Percentiles rank a stretch among this genome's conserved stretches.
Conservation (phyloP, 2,797 vertebrate species). For the Ctenopoma kingsleyae region DNA sequence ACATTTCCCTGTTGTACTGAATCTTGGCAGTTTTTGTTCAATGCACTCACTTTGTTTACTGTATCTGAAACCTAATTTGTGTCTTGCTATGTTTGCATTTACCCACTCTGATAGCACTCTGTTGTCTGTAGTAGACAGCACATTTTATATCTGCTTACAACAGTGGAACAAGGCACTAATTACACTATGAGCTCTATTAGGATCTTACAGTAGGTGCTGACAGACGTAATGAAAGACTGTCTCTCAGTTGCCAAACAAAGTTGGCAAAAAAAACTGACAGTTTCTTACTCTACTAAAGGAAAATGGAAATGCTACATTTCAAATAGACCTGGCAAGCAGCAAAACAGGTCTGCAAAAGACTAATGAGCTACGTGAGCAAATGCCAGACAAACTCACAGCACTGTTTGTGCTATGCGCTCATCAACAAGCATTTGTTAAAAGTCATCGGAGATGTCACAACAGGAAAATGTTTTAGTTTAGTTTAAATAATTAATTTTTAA, state of each 20-base stretch:
- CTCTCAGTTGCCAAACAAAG: not conserved
- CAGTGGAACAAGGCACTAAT: slow-evolving; percentile 23
- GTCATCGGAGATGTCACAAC: too few species aligned
- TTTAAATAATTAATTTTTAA: too few species aligned
- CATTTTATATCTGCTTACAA: too few species aligned
- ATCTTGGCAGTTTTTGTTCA: slow-evolving; percentile 29
- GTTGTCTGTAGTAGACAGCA: not conserved
- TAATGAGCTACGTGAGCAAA: not conserved
- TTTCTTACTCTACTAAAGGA: not conserved
- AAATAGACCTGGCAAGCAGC: not conserved
- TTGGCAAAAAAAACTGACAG: not conserved
- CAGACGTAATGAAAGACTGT: not conserved
- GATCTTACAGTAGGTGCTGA: slow-evolving; percentile 16
- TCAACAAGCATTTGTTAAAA: too few species aligned
- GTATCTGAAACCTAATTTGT: not conserved
- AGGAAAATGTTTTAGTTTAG: too few species aligned
- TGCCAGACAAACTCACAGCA: not conserved
- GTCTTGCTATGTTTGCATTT: not conserved
- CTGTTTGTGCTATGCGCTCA: too few species aligned
- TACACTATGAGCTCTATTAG: not conserved
- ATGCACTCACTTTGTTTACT: not conserved
- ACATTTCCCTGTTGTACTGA: not conserved
- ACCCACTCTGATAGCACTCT: not conserved
- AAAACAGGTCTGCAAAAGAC: not conserved
- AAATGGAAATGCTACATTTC: not conserved